These are phyloP conservation scores for Machaerirhynchus nigripectus DNA, from an alignment of 2,113 vertebrate genomes.

Conservation along the genomic window DNA sequence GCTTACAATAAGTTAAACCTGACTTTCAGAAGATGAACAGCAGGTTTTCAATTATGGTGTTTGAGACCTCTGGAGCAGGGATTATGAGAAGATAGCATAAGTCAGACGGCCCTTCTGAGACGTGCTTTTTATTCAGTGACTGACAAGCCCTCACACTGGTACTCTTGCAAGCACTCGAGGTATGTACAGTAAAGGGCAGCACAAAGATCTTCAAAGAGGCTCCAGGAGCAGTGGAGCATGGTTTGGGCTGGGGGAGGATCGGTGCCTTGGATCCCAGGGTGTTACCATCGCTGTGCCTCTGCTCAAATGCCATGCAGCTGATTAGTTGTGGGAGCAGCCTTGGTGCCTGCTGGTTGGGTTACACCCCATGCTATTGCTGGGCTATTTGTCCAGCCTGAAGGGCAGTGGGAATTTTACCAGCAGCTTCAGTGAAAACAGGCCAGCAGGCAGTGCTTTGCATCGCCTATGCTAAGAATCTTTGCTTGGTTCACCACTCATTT, in stretches of 20 bases:
- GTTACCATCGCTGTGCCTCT: background rate
- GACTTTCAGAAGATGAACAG: conserved; percentile 13
- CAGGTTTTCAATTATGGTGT: conserved; percentile 18
- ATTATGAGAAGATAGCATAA: background rate
- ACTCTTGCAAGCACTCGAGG: background rate
- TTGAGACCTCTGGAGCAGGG: background rate
- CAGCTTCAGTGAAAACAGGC: background rate
- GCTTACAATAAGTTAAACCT: background rate
- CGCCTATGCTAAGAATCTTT: background rate
- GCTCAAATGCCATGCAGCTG: background rate
- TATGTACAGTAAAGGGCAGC: background rate
- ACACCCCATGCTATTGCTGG: background rate
- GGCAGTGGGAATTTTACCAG: background rate
- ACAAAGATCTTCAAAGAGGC: background rate
- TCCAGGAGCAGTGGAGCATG: background rate
- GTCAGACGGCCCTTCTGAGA: background rate
- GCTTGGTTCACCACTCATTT: conserved; percentile 39
- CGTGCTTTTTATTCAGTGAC: background rate
- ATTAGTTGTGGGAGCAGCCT: background rate
- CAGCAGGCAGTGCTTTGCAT: conserved; percentile 16
- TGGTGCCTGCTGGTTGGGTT: background rate
- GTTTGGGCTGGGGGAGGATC: background rate
- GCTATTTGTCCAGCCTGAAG: conserved; percentile 1
- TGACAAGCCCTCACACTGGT: background rate
- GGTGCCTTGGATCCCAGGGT: background rate